These are phyloP conservation scores for Phlogophora meticulosa DNA, from an alignment of 2,888 invertebrate genomes.

Conservation along the genomic window DNA sequence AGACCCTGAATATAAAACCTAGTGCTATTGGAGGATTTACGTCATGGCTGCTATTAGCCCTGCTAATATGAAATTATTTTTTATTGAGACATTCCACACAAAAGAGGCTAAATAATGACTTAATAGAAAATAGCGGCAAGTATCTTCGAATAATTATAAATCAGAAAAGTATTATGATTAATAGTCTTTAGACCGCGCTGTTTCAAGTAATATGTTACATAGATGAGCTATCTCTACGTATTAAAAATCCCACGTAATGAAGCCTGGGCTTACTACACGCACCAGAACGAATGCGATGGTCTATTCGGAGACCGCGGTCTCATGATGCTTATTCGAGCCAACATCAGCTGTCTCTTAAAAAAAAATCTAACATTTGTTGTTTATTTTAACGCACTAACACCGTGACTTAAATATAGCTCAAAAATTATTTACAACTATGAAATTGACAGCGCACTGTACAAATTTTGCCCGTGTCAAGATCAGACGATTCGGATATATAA, in stretches of 20 bases:
- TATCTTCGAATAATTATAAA: neutral
- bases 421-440: slow-evolving; percentile 23
- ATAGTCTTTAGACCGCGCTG: no score
- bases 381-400: slow-evolving; percentile 25
- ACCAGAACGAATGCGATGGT: slow-evolving; percentile 45
- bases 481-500: slow-evolving; percentile 62
- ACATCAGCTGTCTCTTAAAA: slow-evolving; percentile 32
- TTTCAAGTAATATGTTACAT: no score
- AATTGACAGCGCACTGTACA: slow-evolving; percentile 38
- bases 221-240: no score
- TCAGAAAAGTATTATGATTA: no score
- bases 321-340: slow-evolving; percentile 29
- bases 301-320: slow-evolving; percentile 33
- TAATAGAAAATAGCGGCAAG: neutral
- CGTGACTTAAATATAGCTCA: slow-evolving; percentile 7
- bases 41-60: neutral
- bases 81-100: neutral
- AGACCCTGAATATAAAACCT: no score
- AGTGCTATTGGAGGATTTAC: no score
- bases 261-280: slow-evolving; percentile 30
- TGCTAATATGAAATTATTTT: neutral
- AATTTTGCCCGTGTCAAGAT: slow-evolving; percentile 64
- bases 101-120: neutral
- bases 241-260: slow-evolving; percentile 37
- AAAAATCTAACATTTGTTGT: slow-evolving; percentile 3